A percentile compares a stretch with the other conserved stretches of the same genome.
Evolutionary conservation across 2,888 invertebrate genomes (phyloP).

Genomic region (Tuta absoluta): DNA sequence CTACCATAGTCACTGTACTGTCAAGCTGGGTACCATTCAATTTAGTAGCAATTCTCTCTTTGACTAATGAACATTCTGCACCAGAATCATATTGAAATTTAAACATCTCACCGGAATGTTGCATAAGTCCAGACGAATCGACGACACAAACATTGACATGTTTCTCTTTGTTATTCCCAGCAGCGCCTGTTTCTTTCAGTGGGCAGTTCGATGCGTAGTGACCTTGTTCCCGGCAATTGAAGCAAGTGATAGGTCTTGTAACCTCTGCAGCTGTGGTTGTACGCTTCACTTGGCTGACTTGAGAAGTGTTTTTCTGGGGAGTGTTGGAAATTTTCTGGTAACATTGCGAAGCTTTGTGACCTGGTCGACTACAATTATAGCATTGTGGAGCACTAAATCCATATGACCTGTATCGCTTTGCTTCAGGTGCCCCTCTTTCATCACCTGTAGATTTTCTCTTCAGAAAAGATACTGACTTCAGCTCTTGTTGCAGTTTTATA

Average conservation of each 20-base stretch:
- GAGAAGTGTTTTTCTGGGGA: neutral
- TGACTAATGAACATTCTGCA: no score
- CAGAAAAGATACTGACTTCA: constrained; percentile 2
- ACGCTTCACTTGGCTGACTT: neutral
- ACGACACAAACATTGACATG: neutral
- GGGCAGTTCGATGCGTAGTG: no score
- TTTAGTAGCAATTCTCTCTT: neutral
- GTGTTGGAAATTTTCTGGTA: no score
- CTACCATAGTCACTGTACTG: no score
- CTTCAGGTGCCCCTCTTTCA: neutral
- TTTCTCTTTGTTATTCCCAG: no score
- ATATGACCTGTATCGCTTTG: neutral
- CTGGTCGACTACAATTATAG: no score
- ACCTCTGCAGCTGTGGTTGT: neutral
- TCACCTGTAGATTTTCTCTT: neutral
- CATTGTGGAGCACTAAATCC: no score
- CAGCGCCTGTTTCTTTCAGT: no score
- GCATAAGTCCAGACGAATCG: neutral
- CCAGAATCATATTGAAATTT: neutral
- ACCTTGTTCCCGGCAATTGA: neutral
- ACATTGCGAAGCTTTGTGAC: no score
- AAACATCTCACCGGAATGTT: neutral
- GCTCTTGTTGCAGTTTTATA: neutral
- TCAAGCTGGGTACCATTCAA: no score
- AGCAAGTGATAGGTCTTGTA: neutral